Evolutionary conservation across 2,888 invertebrate genomes (phyloP).

Genomic region (Selenia dentaria): DNA sequence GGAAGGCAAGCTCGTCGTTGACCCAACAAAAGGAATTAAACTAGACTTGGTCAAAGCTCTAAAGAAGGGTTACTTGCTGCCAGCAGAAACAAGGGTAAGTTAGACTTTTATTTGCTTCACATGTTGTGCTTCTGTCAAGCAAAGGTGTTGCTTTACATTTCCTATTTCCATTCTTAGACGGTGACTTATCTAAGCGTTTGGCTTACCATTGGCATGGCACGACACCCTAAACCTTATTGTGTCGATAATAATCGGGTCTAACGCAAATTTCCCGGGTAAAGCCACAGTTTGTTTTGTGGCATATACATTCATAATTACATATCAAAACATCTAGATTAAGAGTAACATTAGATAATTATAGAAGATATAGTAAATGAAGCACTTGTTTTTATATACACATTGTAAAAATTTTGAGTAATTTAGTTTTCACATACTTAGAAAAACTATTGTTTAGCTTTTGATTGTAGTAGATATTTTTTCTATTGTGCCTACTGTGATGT

Average conservation of each 20-base stretch:
- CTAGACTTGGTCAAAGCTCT: slow-evolving; percentile 93
- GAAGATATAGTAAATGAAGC: slow-evolving; percentile 44
- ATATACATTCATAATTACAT: slow-evolving; percentile 44
- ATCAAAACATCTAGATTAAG: slow-evolving; percentile 34
- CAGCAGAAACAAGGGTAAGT: slow-evolving; percentile 97
- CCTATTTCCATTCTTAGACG: slow-evolving; percentile 72
- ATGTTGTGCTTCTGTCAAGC: slow-evolving; percentile 73
- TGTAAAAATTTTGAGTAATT: slow-evolving; percentile 39
- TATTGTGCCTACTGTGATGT: slow-evolving; percentile 52
- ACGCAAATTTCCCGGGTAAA: slow-evolving; percentile 46
- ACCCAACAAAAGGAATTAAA: slow-evolving; percentile 82
- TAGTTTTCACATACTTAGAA: slow-evolving; percentile 38
- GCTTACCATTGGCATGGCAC: slow-evolving; percentile 82
- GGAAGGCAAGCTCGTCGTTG: slow-evolving; percentile 88
- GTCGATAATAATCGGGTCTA: slow-evolving; percentile 55
- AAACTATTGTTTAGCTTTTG: slow-evolving; percentile 14
- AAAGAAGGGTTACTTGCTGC: slow-evolving; percentile 94
- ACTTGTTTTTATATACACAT: slow-evolving; percentile 47
- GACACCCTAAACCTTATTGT: slow-evolving; percentile 67
- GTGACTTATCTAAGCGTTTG: slow-evolving; percentile 76
- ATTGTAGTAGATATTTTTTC: slow-evolving; percentile 24
- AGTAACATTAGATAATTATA: slow-evolving; percentile 36
- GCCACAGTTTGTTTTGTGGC: slow-evolving; percentile 65
- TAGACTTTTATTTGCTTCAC: slow-evolving; percentile 43
- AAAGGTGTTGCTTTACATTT: slow-evolving; percentile 80